Base-by-base conservation (phyloP, 2,888 invertebrate species). In the Acleris cristana region DNA sequence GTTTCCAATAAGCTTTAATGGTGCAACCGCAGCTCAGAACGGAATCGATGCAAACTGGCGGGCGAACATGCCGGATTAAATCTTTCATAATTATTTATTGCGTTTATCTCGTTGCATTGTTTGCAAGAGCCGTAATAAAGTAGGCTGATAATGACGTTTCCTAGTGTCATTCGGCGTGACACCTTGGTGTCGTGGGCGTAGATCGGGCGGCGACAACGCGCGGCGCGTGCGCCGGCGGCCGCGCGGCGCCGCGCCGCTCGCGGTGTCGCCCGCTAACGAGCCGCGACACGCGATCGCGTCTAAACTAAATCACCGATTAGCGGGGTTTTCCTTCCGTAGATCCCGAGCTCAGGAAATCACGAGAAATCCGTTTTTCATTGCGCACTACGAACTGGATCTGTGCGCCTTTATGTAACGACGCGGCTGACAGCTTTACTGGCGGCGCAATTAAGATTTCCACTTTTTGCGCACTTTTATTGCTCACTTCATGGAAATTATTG, bases 401-500 rank as follows among this genome's bases (percentile, higher is more conserved):
- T 83, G 76, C 84, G 84, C 84, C 84, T 91, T 91, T 91, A 90
- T 88, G 87, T 91, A 91, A 91, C 87, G 76, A 83, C 79, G 73
- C 81, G 81, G 84, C 81, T 82, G 84, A 86, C 90, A 87, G 88
- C 87, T 85, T 85, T 86, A 87, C 87, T 79, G 78, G 80, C 84
- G 73, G 82, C 73, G 89, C 90, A 92, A 92, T 92, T 92, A 91
- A 89, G 89, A 88, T 89, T 91, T 89, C 88, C 87, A 92, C 90
- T 92, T 91, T 92, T 92, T 92, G 89, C 88, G 78, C 84, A 84
- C 83, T 89, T 89, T 92, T 90, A 90, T 91, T 89, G 85, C 90
- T 88, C 82, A 88, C 86, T 92, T 91, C 92, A 89, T 88, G 92
- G 92, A 92, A 92, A 92, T 90, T 90, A 90, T 89, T 90, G 91